Base-by-base conservation (phyloP, 2,113 vertebrate genomes). In the Phalacrocorax pelagicus region DNA sequence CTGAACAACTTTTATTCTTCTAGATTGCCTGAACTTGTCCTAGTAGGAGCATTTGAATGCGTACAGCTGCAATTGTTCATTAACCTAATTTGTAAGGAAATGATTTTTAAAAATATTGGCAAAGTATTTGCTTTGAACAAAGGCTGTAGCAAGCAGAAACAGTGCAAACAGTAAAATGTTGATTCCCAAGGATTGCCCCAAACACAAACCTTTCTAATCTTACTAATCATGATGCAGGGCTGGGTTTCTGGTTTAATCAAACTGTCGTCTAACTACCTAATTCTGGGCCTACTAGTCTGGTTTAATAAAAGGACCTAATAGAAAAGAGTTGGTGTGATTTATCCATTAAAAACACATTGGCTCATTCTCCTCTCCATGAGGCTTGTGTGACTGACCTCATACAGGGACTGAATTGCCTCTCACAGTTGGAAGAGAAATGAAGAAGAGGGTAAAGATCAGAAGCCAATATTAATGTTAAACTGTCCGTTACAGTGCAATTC, bases 121-220 rank as follows among this genome's bases (percentile, higher is more conserved):
- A 36, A 84, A 77, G 38, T 12, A 47, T 65, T 72, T 88, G 32
- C 42, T 83, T 57, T 40, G 55, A 65, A 77, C 30, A 73, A 63
- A 91, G 58, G 11, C 57, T 38, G 26, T 81, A 86, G 49, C 47
- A 40, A 63, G 10, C 32, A 65, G 75, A 91, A 92, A 80, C 38
- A 78, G 93, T 92, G 90, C 34, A 3, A 91, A 52, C 79, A 92
- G 71, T 80, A 65, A 92, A 93, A 86, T 34, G 49, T 94, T 97
- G 93, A 96, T 97, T 97, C 87, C 90, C 96, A 97, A 98, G 94
- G 91, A 97, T 80, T 97, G 97, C 81, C 36, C 12, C 12, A 19
- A 87, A 65, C 6, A 67, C 46, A 78, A 79, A 49, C 42, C 42
- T 81, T 91, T 96, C 90, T 94, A 86, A 78, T 94, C 94, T 96